Evolutionary conservation across 2,113 vertebrate species (phyloP), one percentile per base, ranked within the genome.

Genomic region (Perca fluviatilis): DNA sequence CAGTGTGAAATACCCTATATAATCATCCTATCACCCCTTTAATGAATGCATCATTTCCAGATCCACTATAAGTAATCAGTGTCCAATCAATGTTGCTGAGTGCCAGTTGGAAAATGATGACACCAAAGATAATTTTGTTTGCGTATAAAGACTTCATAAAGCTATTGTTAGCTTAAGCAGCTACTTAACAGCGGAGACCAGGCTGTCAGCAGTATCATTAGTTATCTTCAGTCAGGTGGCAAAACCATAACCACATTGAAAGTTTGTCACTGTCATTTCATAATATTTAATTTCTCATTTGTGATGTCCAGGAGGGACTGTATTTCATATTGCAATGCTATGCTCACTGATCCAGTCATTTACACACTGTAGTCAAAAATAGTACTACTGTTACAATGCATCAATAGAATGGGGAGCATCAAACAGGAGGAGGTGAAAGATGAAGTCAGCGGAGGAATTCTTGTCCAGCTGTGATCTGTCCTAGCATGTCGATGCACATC

Each of bases 361-460:
- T 46, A 4, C 50, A 23, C 47, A 43, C 54, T 64, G 12, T 7
- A 30, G 16, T 21, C 47, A 57, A 65, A 65, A 30, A 49, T 14
- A 30, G 25, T 50, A 16, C 25, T n/a, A 36, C 27, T 82, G 15
- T 64, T 50, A 30, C 43, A 25, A 21, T 27, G 47, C 21, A 33
- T 74, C 71, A 75, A 50, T 58, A 43, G 15, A 49, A 58, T 10
- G 30, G 53, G 36, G 33, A 25, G 25, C 5, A 6, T 69, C 57
- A 65, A 63, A 67, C 27, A 66, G 47, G 56, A n/a, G 36, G 23
- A 64, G 47, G 43, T 57, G 8, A 62, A 68, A 33, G 51, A 67
- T 53, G 47, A 72, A 73, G 77, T 68, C 68, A 62, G 47, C 53
- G 7, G 6, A 73, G 67, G 67, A 77, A 75, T 73, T 40, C 51